These are phyloP conservation scores for Notarius quadriscutis DNA, from an alignment of 2,113 vertebrate species.

Conservation along the genomic window DNA sequence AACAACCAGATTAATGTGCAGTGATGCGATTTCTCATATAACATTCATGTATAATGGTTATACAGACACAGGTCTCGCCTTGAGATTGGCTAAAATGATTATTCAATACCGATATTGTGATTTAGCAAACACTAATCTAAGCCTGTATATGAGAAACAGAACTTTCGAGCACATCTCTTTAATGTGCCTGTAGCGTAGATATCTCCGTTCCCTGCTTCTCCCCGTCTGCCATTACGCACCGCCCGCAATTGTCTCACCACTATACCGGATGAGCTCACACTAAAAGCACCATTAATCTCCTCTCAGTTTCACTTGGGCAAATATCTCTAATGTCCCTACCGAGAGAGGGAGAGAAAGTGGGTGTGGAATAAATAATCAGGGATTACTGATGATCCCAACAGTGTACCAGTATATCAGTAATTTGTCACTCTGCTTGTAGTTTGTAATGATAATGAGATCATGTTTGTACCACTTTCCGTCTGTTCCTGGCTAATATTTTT, in stretches of 20 bases:
- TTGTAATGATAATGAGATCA: neutral
- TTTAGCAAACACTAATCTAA: neutral
- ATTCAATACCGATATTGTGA: neutral
- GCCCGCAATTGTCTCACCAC: conserved; percentile 25
- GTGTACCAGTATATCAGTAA: conserved; percentile 14
- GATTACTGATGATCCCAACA: conserved; percentile 41
- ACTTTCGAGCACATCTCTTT: neutral
- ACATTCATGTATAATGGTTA: neutral
- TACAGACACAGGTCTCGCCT: neutral
- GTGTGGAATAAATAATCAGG: conserved; percentile 42
- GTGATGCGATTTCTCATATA: neutral
- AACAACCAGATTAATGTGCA: neutral
- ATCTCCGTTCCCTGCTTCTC: conserved; percentile 30
- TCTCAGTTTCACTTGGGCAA: conserved; percentile 33
- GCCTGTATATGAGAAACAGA: neutral
- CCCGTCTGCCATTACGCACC: conserved; percentile 43
- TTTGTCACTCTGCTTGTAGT: conserved; percentile 7
- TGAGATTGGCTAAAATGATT: neutral
- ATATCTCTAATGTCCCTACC: conserved; percentile 29
- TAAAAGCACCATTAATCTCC: conserved; percentile 60
- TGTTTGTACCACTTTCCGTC: neutral
- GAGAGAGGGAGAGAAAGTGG: neutral
- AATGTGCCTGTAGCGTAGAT: neutral
- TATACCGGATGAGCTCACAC: conserved; percentile 57
- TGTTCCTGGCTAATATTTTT: neutral